Evolutionary conservation across 2,797 vertebrate species (phyloP), one percentile per base, ranked within the genome.

Genomic region (Potorous gilbertii): DNA sequence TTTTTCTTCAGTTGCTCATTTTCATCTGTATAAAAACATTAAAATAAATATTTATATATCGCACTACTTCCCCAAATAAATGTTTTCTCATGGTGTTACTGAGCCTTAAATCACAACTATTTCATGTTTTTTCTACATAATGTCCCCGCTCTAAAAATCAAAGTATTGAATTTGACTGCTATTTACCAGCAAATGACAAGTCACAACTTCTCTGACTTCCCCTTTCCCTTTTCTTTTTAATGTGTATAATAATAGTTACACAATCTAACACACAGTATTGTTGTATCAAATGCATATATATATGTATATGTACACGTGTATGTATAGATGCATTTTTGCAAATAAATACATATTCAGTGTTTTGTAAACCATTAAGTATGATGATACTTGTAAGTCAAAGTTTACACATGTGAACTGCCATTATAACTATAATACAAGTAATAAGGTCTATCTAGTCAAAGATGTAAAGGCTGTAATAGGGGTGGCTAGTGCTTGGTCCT

Each of bases 1-100:
- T 95, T 97, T 97, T 91, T 98, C 95, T 98, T 98, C 59, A 99
- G 95, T 57, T 97, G 98, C 92, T 98, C 98, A 98, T 99, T 99
- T 98, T 99, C 98, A 97, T 97, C 99, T 99, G 92, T 0, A 1
- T 91, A 97, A 97, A 97, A 40, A 96, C 96, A 97, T 95, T n/a
- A 96, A 91, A 95, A 1, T 56, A 56, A 56, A 95, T 93, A 27
- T 4, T 74, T 92, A 91, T 87, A 92, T 28, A 55, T 5, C 92
- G 14, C 2, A 96, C 5, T 94, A 74, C 34, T 74, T 74, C 5
- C n/a, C 62, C 1, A 40, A 18, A 5, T 40, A 74, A 74, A 74
- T 74, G 34, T 74, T 74, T 40, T 74, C 62, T 74, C 14, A 18
- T 21, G 5, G 34, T 74, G 62, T 74, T n/a, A 74, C 21, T 74